Percentiles rank a stretch among this genome's conserved stretches.
phyloP scores from a whole-genome alignment of 2,113 vertebrate species.

The Hylia prasina region DNA sequence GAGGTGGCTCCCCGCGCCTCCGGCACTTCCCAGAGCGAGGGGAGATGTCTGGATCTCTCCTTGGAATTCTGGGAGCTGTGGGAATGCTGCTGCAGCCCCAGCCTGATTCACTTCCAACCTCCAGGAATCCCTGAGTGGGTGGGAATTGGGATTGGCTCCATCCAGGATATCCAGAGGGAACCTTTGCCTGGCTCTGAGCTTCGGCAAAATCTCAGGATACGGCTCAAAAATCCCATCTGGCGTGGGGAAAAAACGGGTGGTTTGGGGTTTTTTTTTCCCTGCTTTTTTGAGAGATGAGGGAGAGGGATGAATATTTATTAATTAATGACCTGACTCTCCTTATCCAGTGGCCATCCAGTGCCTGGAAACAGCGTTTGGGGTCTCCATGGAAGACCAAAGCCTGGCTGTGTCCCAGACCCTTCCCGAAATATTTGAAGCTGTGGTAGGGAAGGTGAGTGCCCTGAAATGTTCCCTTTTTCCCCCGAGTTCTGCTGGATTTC shows the following conservation, averaged over 20 bases:
- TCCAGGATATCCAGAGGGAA: neutral
- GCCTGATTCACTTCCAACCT: too few species aligned
- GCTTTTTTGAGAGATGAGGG: neutral
- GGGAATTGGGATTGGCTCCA: neutral
- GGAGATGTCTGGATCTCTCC: accelerated
- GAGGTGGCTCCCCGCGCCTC: neutral
- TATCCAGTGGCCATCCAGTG: slow-evolving; percentile 91
- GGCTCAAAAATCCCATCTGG: neutral
- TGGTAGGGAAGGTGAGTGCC: slow-evolving; percentile 72
- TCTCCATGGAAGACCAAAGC: slow-evolving; percentile 83
- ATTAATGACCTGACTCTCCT: neutral
- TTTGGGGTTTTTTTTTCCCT: accelerated
- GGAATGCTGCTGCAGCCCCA: neutral
- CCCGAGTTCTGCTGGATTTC: neutral
- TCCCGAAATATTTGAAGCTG: slow-evolving; percentile 84
- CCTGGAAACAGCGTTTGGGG: slow-evolving; percentile 92
- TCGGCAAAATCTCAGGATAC: neutral
- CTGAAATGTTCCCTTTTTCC: accelerated
- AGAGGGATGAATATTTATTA: accelerated
- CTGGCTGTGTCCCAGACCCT: slow-evolving; percentile 83
- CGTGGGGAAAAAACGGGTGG: neutral
- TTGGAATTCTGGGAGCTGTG: neutral
- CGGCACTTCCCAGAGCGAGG: neutral
- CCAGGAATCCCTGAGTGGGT: neutral
- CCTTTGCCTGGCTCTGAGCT: neutral